These are phyloP conservation scores for Thryonomys swinderianus DNA, from an alignment of 2,113 vertebrate species.

Conservation along the genomic window DNA sequence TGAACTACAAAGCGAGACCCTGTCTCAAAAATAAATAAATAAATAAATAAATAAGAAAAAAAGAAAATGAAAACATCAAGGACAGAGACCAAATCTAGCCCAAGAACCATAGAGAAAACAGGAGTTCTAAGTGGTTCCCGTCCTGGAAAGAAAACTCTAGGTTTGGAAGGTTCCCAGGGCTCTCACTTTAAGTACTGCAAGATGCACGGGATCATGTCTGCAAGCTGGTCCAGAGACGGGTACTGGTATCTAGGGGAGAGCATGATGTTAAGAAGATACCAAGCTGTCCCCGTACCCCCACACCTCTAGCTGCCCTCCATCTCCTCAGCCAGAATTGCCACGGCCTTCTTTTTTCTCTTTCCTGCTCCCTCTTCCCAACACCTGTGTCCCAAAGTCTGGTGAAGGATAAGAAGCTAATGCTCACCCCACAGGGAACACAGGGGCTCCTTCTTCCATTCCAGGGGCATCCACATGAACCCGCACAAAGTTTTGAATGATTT, in stretches of 20 bases:
- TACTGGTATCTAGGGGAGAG: conserved; percentile 91
- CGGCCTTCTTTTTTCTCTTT: background rate
- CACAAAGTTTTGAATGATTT: conserved; percentile 95
- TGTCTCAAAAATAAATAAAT: too few species aligned
- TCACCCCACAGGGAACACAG: conserved; percentile 91
- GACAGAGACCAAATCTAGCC: background rate
- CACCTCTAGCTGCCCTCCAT: too few species aligned
- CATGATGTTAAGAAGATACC: background rate
- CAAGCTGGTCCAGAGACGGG: conserved; percentile 92
- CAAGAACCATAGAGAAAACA: background rate
- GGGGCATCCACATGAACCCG: conserved; percentile 93
- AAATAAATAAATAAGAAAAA: too few species aligned
- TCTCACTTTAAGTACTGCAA: conserved; percentile 95
- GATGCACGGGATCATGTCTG: conserved; percentile 93
- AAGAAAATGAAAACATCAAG: background rate
- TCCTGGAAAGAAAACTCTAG: background rate
- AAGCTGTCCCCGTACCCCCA: background rate
- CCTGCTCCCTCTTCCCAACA: background rate
- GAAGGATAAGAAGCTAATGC: conserved; percentile 31
- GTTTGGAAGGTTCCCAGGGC: background rate
- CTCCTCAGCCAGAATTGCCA: background rate
- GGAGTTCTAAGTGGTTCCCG: background rate
- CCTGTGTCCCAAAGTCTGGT: background rate
- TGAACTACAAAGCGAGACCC: too few species aligned
- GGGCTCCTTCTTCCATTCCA: conserved; percentile 93